A percentile compares a stretch with the other conserved stretches of the same genome.
Conservation (phyloP, 2,888 invertebrate genomes). For the Pristionchus japonicus region DNA sequence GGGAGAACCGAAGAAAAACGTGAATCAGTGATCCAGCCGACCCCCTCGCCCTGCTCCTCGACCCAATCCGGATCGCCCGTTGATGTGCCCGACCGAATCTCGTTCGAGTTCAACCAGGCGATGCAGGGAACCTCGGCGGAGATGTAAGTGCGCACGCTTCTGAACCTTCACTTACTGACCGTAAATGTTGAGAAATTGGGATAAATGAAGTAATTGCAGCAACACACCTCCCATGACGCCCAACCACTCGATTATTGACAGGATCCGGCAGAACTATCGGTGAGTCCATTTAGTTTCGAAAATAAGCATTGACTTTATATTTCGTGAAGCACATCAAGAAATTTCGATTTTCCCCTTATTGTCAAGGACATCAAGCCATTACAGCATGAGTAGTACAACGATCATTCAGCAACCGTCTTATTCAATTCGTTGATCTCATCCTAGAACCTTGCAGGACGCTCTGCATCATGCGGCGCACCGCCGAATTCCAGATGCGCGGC, state of each 20-base stretch:
- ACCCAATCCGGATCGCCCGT: neutral
- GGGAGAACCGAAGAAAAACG: neutral
- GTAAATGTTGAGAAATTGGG: too few species aligned
- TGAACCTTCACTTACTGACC: too few species aligned
- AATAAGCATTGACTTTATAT: too few species aligned
- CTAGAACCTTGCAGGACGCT: neutral
- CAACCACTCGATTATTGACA: neutral
- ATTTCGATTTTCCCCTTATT: too few species aligned
- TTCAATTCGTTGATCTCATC: too few species aligned
- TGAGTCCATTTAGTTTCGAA: too few species aligned
- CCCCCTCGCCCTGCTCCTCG: neutral
- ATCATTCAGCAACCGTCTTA: too few species aligned
- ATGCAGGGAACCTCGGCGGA: neutral
- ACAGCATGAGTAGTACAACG: too few species aligned
- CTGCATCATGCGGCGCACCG: neutral
- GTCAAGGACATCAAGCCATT: too few species aligned
- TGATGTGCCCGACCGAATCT: neutral
- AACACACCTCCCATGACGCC: neutral
- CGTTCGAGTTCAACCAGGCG: neutral
- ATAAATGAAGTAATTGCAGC: neutral
- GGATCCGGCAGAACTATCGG: neutral
- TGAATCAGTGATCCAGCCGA: too few species aligned
- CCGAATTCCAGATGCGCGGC: slow-evolving; percentile 5
- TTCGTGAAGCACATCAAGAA: too few species aligned
- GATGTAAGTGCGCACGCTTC: neutral